These are phyloP conservation scores for Prunella strophiata DNA, from an alignment of 2,797 vertebrate genomes.

Conservation along the genomic window DNA sequence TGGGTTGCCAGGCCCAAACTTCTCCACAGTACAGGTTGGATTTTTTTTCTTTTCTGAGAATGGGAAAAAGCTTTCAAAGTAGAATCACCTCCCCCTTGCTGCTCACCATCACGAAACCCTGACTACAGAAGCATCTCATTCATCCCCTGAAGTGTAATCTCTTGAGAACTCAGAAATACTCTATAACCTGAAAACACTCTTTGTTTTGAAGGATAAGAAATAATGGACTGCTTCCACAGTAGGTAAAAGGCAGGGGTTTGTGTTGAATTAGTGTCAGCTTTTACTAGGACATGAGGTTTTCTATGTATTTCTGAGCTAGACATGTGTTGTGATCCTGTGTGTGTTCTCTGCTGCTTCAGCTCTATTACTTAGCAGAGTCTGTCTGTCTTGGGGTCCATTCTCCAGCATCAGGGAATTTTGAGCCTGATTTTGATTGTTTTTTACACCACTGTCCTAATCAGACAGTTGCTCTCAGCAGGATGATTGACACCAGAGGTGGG, in stretches of 20 bases:
- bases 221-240: slow-evolving; percentile 32
- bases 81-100: slow-evolving; percentile 5
- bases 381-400: neutral
- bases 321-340: neutral
- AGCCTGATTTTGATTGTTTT: neutral
- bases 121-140: neutral
- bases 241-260: slow-evolving; percentile 32
- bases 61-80: slow-evolving; percentile 39
- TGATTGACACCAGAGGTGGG: neutral
- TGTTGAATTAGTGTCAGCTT: slow-evolving; percentile 50
- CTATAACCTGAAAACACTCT: slow-evolving; percentile 18
- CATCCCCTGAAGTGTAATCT: slow-evolving; percentile 32
- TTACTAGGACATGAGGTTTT: slow-evolving; percentile 18
- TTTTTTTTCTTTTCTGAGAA: neutral
- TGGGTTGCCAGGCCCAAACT: neutral
- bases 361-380: neutral
- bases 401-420: neutral
- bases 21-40: neutral
- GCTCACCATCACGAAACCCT: neutral
- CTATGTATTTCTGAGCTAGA: slow-evolving; percentile 25
- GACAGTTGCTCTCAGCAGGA: neutral
- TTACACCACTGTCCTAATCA: neutral
- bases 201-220: slow-evolving; percentile 49
- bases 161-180: slow-evolving; percentile 34
- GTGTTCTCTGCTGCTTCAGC: neutral